These are phyloP conservation scores for Tribolium castaneum DNA, from an alignment of 1,140 invertebrate species.

Conservation along the genomic window DNA sequence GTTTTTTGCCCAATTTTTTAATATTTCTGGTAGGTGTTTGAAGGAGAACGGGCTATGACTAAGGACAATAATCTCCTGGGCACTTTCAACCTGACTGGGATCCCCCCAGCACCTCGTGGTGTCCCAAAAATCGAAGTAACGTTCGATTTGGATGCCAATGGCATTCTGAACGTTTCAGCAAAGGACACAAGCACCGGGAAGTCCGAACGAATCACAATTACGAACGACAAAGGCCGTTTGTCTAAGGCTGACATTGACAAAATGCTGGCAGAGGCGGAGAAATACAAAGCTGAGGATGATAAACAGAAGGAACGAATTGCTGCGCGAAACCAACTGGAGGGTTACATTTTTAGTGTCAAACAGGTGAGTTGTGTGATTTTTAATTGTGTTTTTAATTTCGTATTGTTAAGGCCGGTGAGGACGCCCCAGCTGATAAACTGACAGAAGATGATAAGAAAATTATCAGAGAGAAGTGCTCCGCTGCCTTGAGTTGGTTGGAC, in stretches of 20 bases:
- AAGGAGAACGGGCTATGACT: slow-evolving; percentile 62
- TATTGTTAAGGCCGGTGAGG: slow-evolving; percentile 70
- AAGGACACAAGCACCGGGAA: slow-evolving; percentile 82
- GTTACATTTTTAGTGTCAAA: slow-evolving; percentile 85
- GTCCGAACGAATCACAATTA: slow-evolving; percentile 85
- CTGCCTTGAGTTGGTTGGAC: slow-evolving; percentile 71
- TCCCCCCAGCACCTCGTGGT: slow-evolving; percentile 84
- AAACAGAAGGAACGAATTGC: slow-evolving; percentile 74
- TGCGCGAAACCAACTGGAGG: slow-evolving; percentile 84
- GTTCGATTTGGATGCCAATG: slow-evolving; percentile 84
- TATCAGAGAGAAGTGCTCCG: slow-evolving; percentile 70
- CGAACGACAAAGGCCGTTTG: slow-evolving; percentile 92
- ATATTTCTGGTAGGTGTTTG: slow-evolving; percentile 53
- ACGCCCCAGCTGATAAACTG: slow-evolving; percentile 73
- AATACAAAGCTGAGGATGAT: slow-evolving; percentile 77
- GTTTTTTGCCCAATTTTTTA: background rate
- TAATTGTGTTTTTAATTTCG: slow-evolving; percentile 32
- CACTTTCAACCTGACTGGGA: slow-evolving; percentile 73
- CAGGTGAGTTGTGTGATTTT: slow-evolving; percentile 65
- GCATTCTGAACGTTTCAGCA: slow-evolving; percentile 84
- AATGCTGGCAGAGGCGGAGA: slow-evolving; percentile 87
- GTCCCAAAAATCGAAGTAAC: slow-evolving; percentile 92
- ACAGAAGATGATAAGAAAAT: slow-evolving; percentile 70
- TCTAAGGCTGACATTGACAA: slow-evolving; percentile 92
- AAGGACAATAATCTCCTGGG: slow-evolving; percentile 65